A percentile compares a stretch with the other conserved stretches of the same genome.
phyloP scores from a whole-genome alignment of 2,797 vertebrate species.

The Eidolon dupreanum region DNA sequence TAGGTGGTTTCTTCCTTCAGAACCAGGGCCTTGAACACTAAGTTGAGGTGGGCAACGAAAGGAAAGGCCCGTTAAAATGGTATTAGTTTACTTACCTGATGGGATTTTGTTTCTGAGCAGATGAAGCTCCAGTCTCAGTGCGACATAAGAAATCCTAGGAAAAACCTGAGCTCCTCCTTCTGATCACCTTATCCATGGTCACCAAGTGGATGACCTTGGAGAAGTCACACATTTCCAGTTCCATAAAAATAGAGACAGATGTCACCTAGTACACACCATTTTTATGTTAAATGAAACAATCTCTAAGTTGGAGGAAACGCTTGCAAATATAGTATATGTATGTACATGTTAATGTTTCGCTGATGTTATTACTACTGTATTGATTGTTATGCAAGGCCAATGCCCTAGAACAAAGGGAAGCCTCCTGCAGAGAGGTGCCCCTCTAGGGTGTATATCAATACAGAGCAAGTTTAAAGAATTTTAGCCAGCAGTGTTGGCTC shows the following conservation, averaged over 20 bases:
- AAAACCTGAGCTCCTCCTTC: not conserved
- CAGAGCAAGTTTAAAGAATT: not conserved
- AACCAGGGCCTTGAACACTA: not conserved
- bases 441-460: not conserved
- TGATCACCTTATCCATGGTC: not conserved
- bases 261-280: not conserved
- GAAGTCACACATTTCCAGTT: not conserved
- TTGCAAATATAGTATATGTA: not conserved
- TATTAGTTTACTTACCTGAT: not conserved
- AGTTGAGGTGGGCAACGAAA: not conserved
- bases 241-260: not conserved
- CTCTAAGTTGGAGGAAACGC: not conserved
- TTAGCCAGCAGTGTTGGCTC: not conserved
- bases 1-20: not conserved
- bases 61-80: not conserved
- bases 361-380: not conserved
- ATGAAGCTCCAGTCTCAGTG: not conserved
- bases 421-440: not conserved
- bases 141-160: not conserved
- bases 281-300: slow-evolving; percentile 17
- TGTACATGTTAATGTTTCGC: not conserved
- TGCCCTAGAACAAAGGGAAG: not conserved
- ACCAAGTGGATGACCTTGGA: not conserved
- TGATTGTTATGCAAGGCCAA: not conserved
- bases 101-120: not conserved